Conservation (phyloP, 2,888 invertebrate genomes). For the Pyrocoelia pectoralis region DNA sequence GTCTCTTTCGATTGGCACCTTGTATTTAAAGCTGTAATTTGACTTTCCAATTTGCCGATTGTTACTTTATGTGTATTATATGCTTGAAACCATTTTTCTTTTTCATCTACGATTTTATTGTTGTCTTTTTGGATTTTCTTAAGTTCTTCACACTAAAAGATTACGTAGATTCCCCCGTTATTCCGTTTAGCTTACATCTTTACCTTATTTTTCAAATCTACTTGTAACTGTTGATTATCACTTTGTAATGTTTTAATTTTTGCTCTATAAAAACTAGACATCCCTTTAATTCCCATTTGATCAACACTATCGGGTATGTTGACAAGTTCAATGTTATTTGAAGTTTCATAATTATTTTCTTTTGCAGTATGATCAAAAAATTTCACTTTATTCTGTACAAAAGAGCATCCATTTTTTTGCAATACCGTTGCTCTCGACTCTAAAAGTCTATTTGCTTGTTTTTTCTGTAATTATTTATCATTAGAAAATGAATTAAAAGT, state of each 20-base stretch:
- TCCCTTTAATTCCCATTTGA: constrained; percentile 52
- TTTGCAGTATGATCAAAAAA: constrained; percentile 6
- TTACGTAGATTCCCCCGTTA: no score
- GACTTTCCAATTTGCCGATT: constrained; percentile 52
- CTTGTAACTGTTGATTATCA: constrained; percentile 50
- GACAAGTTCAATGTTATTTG: constrained; percentile 16
- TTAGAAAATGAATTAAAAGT: no score
- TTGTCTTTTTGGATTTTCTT: constrained; percentile 53
- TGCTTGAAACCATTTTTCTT: constrained; percentile 56
- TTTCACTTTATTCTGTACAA: constrained; percentile 3
- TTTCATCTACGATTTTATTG: constrained; percentile 51
- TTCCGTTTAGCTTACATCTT: neutral
- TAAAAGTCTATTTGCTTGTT: constrained; percentile 48
- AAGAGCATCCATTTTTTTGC: neutral
- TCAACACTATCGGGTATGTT: constrained; percentile 44
- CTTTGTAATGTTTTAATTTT: constrained; percentile 53
- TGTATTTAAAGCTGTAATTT: constrained; percentile 47
- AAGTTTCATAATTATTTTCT: constrained; percentile 15
- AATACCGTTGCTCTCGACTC: constrained; percentile 30
- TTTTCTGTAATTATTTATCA: constrained; percentile 45
- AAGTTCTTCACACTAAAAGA: constrained; percentile 52
- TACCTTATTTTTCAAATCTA: constrained; percentile 52
- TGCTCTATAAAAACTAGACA: constrained; percentile 52
- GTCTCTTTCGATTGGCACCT: constrained; percentile 54
- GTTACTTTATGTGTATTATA: constrained; percentile 49